Conservation (phyloP, 1,140 invertebrate species). For the Ptiloglossa arizonensis region DNA sequence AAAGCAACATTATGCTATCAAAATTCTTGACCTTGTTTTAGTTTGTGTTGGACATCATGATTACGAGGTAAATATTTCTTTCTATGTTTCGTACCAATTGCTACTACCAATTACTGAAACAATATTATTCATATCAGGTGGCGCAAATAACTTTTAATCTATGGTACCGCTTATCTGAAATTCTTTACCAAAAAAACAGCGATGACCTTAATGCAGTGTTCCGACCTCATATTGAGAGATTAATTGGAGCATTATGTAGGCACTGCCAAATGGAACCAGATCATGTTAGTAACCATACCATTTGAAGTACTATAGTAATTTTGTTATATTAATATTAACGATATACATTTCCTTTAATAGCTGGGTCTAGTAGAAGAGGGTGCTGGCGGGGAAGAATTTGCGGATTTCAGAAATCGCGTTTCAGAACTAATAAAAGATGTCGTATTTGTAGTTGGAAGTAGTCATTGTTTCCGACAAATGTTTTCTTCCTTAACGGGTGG, state of each 20-base stretch:
- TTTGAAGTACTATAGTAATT: not conserved
- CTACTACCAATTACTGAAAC: not conserved
- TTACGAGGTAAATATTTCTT: slow-evolving; percentile 89
- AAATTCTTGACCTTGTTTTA: slow-evolving; percentile 93
- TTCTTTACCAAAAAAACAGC: slow-evolving; percentile 93
- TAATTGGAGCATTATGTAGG: slow-evolving; percentile 91
- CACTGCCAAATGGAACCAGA: slow-evolving; percentile 96
- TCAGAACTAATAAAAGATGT: slow-evolving; percentile 98
- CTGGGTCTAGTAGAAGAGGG: slow-evolving; percentile 94
- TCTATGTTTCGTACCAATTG: not conserved
- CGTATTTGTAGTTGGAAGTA: slow-evolving; percentile 97
- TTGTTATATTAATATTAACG: not conserved
- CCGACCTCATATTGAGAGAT: slow-evolving; percentile 93
- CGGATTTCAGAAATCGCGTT: slow-evolving; percentile 94
- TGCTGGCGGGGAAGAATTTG: slow-evolving; percentile 79
- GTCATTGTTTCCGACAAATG: slow-evolving; percentile 95
- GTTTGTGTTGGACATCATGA: slow-evolving; percentile 98
- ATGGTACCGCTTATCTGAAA: slow-evolving; percentile 98
- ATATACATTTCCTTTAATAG: slow-evolving; percentile 73
- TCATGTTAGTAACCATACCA: slow-evolving; percentile 84
- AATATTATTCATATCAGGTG: slow-evolving; percentile 83
- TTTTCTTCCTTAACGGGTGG: slow-evolving; percentile 85
- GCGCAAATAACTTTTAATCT: slow-evolving; percentile 98
- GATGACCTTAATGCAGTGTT: slow-evolving; percentile 90
- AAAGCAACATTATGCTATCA: slow-evolving; percentile 90